phyloP scores from a whole-genome alignment of 1,140 invertebrate genomes.

The Heliconius himera region DNA sequence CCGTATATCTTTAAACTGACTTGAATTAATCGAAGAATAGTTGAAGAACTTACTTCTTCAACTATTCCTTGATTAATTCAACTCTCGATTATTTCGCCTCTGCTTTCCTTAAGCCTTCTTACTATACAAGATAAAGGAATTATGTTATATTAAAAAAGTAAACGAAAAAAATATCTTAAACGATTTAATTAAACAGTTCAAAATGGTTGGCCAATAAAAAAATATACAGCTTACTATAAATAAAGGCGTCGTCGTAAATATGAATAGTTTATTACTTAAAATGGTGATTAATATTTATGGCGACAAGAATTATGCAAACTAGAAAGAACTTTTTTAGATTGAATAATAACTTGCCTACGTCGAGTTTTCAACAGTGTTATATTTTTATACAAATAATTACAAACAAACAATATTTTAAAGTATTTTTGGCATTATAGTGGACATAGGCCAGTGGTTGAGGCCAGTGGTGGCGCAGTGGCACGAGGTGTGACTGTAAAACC shows the following conservation, averaged over 20 bases:
- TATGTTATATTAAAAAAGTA: not conserved
- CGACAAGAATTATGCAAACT: constrained; percentile 4
- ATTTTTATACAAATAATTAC: not conserved
- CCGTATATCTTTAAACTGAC: too few relatives aligned
- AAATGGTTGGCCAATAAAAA: not conserved
- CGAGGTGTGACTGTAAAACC: too few relatives aligned
- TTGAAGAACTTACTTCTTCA: too few relatives aligned
- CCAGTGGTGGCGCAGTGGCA: too few relatives aligned
- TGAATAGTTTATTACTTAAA: constrained; percentile 7
- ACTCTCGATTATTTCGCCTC: too few relatives aligned
- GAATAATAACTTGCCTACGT: not conserved
- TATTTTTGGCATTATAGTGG: not conserved
- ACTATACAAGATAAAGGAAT: too few relatives aligned
- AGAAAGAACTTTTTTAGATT: not conserved
- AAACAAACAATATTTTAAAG: not conserved
- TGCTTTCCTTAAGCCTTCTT: not conserved
- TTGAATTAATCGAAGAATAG: too few relatives aligned
- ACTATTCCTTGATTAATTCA: too few relatives aligned
- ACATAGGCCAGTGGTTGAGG: too few relatives aligned
- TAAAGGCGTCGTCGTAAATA: constrained; percentile 1
- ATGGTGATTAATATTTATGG: constrained; percentile 5
- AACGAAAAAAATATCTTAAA: not conserved
- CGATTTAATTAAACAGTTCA: not conserved
- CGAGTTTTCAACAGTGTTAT: not conserved
- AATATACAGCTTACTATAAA: not conserved